Percentiles rank a stretch among this genome's conserved stretches.
phyloP scores from a whole-genome alignment of 2,888 invertebrate genomes.

The Thumatha senex region DNA sequence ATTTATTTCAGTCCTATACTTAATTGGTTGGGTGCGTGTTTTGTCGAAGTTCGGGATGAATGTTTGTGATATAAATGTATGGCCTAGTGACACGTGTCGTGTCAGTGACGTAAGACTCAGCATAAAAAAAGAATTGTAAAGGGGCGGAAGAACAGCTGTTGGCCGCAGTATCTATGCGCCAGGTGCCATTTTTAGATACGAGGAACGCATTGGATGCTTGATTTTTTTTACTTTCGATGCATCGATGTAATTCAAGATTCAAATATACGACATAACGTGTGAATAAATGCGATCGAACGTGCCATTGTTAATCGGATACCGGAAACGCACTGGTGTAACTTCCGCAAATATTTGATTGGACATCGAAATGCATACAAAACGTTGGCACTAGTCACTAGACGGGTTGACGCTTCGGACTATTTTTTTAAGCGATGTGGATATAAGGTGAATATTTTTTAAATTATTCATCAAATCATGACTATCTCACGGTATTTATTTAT shows the following conservation, averaged over 20 bases:
- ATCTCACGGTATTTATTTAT: too few relatives aligned
- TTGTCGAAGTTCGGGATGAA: too few relatives aligned
- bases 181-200: conserved; percentile 37
- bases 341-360: conserved; percentile 56
- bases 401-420: background rate
- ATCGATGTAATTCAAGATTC: background rate
- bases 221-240: background rate
- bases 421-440: too few relatives aligned
- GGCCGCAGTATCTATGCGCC: conserved; percentile 39
- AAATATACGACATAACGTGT: conserved; percentile 8
- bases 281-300: conserved; percentile 42
- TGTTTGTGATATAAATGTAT: too few relatives aligned
- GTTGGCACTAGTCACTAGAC: conserved; percentile 2
- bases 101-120: background rate
- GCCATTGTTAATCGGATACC: conserved; percentile 38
- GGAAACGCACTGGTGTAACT: conserved; percentile 49
- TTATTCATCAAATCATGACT: too few relatives aligned
- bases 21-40: too few relatives aligned
- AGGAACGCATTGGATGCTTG: background rate
- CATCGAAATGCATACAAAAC: conserved; percentile 40
- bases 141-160: conserved; percentile 57
- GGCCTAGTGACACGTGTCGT: conserved; percentile 7
- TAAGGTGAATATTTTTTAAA: too few relatives aligned
- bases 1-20: too few relatives aligned
- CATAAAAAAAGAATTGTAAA: conserved; percentile 4